These are phyloP conservation scores for Andrena cerasifolii DNA, from an alignment of 1,140 invertebrate species.

Conservation along the genomic window DNA sequence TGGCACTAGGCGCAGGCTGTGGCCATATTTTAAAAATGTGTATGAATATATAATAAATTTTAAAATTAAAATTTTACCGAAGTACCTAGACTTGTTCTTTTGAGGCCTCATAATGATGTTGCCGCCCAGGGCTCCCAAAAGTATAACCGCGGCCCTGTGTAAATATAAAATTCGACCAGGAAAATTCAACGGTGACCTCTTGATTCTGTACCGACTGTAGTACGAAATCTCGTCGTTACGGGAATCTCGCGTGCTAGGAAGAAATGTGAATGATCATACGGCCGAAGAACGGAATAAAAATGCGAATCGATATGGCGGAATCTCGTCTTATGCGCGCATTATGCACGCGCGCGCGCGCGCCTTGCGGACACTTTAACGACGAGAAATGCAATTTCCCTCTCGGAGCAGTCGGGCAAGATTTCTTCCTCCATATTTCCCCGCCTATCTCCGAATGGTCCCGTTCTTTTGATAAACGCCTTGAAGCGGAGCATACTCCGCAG, in stretches of 20 bases:
- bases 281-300: constrained; percentile 1
- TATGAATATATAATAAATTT: too few species aligned
- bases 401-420: neutral
- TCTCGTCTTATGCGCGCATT: constrained; percentile 2
- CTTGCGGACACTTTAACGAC: neutral
- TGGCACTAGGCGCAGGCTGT: too few species aligned
- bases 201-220: neutral
- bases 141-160: too few species aligned
- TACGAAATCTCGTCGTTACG: neutral
- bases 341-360: neutral
- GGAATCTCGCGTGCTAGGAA: neutral
- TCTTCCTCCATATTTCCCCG: constrained; percentile 30
- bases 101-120: too few species aligned
- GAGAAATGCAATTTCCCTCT: constrained; percentile 17
- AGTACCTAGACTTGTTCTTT: too few species aligned
- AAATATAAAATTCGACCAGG: too few species aligned
- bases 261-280: too few species aligned
- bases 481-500: constrained; percentile 32
- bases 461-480: constrained; percentile 54
- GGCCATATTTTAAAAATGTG: too few species aligned
- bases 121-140: too few species aligned
- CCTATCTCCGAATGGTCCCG: constrained; percentile 48
- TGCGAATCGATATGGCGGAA: constrained; percentile 10
- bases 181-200: too few species aligned
- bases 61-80: too few species aligned